phyloP scores from a whole-genome alignment of 2,113 vertebrate genomes.

The Oryzias celebensis region DNA sequence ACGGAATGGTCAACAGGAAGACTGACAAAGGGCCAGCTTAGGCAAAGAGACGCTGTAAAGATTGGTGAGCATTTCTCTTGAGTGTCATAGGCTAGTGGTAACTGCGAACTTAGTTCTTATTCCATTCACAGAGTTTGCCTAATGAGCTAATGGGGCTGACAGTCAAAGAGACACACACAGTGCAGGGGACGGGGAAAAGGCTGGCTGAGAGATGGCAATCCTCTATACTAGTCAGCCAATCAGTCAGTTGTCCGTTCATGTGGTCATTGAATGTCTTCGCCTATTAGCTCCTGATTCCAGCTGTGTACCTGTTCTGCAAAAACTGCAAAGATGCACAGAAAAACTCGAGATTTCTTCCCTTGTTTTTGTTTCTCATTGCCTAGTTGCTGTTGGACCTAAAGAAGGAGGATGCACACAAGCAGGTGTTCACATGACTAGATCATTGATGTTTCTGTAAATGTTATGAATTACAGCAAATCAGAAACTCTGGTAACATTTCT shows the following conservation, averaged over 20 bases:
- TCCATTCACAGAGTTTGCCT: slow-evolving; percentile 68
- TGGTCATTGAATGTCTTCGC: slow-evolving; percentile 45
- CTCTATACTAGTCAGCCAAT: slow-evolving; percentile 46
- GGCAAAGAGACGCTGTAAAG: slow-evolving; percentile 40
- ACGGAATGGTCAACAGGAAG: slow-evolving; percentile 28
- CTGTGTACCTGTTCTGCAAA: slow-evolving; percentile 43
- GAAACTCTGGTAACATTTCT: slow-evolving; percentile 17
- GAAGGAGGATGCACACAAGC: background rate
- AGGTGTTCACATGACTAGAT: background rate
- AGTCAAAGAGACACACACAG: slow-evolving; percentile 64
- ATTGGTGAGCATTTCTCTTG: slow-evolving; percentile 33
- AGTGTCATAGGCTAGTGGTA: slow-evolving; percentile 54
- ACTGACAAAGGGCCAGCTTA: slow-evolving; percentile 53
- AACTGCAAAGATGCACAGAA: slow-evolving; percentile 22
- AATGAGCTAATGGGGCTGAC: slow-evolving; percentile 73
- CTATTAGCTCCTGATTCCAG: slow-evolving; percentile 46
- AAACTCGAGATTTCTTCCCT: slow-evolving; percentile 15
- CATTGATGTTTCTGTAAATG: background rate
- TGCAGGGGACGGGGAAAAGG: slow-evolving; percentile 43
- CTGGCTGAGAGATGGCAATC: slow-evolving; percentile 49
- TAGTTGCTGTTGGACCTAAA: background rate
- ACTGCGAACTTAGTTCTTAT: slow-evolving; percentile 64
- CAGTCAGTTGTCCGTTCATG: slow-evolving; percentile 49
- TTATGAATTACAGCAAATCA: slow-evolving; percentile 15
- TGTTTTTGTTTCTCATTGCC: slow-evolving; percentile 19